Evolutionary conservation across 2,888 invertebrate species (phyloP).

Genomic region (Sphecodes monilicornis): DNA sequence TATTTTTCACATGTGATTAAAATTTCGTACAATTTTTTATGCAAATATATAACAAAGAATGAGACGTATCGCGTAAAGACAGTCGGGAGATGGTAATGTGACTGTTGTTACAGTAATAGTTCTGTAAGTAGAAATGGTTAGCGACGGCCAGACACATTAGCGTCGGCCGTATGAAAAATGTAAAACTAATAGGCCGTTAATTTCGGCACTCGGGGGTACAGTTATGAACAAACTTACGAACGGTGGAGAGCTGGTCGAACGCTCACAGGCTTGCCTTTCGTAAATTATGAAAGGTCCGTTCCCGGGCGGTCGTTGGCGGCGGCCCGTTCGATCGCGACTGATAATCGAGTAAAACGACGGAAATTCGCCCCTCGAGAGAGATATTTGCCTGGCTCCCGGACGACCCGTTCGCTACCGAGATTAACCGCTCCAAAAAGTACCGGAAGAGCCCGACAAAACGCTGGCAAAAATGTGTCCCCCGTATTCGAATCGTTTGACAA

Average conservation of each 20-base stretch:
- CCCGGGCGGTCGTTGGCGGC: neutral
- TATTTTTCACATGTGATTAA: too few species aligned
- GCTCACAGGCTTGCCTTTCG: slow-evolving; percentile 38
- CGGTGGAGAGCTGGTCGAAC: slow-evolving; percentile 47
- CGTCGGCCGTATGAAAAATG: neutral
- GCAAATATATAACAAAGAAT: too few species aligned
- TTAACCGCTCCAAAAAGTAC: slow-evolving; percentile 21
- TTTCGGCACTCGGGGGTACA: slow-evolving; percentile 47
- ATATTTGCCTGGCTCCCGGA: slow-evolving; percentile 21
- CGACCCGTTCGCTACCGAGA: slow-evolving; percentile 15
- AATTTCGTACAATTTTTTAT: too few species aligned
- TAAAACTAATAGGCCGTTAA: slow-evolving; percentile 44
- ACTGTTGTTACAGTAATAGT: too few species aligned
- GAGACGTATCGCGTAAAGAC: too few species aligned
- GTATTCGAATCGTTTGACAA: slow-evolving; percentile 28
- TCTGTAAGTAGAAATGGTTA: too few species aligned
- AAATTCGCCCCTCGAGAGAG: slow-evolving; percentile 36
- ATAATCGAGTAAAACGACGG: slow-evolving; percentile 54
- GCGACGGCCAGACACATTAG: neutral
- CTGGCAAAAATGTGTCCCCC: slow-evolving; percentile 10
- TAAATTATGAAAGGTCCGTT: slow-evolving; percentile 56
- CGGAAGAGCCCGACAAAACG: neutral
- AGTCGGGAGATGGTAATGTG: too few species aligned
- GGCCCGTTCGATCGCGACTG: slow-evolving; percentile 43
- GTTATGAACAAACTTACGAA: slow-evolving; percentile 62